A percentile compares a stretch with the other conserved stretches of the same genome.
phyloP scores from a whole-genome alignment of 2,888 invertebrate species.

The Clitarchus hookeri region DNA sequence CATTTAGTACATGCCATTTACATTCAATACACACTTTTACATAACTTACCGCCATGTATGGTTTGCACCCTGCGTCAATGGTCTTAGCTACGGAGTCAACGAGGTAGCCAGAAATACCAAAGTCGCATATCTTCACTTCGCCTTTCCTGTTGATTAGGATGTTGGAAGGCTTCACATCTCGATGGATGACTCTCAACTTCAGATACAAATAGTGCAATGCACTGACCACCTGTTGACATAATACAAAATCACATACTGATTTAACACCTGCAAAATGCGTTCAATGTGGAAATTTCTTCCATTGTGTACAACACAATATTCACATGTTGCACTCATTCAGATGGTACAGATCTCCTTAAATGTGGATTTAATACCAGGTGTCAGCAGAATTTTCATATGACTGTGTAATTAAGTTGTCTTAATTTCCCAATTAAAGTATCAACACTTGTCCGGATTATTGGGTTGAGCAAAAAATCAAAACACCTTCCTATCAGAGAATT shows the following conservation, averaged over 20 bases:
- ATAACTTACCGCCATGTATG: conserved; percentile 89
- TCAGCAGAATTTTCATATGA: too few species aligned
- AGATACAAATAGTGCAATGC: conserved; percentile 93
- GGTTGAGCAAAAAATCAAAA: too few species aligned
- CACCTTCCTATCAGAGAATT: too few species aligned
- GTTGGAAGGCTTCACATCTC: conserved; percentile 97
- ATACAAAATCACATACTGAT: not conserved
- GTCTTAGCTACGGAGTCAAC: conserved; percentile 98
- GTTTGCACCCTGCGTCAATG: conserved; percentile 97
- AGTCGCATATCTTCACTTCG: conserved; percentile 98
- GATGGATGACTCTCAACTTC: conserved; percentile 88
- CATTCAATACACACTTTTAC: not conserved
- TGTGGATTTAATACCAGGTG: too few species aligned
- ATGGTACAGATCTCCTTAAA: too few species aligned
- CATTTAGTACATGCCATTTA: too few species aligned
- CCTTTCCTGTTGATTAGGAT: conserved; percentile 92
- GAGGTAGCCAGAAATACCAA: conserved; percentile 96
- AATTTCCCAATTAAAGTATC: too few species aligned
- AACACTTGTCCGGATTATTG: too few species aligned
- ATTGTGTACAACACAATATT: too few species aligned
- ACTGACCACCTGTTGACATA: conserved; percentile 70
- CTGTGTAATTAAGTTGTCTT: too few species aligned
- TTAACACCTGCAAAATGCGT: not conserved
- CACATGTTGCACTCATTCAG: too few species aligned
- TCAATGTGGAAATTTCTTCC: too few species aligned